A percentile compares a stretch with the other conserved stretches of the same genome.
These are phyloP conservation scores for Paragorgia papillata DNA, from an alignment of 92 coral and sea anemone species.

Conservation along the genomic window DNA sequence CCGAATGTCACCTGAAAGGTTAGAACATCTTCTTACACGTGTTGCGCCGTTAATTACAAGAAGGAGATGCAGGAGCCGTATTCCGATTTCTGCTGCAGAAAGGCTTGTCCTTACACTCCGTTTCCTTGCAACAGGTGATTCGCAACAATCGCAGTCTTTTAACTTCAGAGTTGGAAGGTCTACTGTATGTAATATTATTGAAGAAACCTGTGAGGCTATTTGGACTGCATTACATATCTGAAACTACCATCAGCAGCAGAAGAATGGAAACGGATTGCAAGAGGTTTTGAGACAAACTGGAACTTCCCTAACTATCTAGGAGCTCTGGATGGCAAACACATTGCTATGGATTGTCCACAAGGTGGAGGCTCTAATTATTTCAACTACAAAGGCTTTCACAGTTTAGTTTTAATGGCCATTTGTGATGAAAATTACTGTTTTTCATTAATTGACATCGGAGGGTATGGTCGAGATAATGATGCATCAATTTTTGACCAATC, in stretches of 20 bases:
- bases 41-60: constrained; percentile 23
- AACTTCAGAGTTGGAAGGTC: constrained; percentile 40
- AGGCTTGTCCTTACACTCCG: constrained; percentile 46
- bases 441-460: constrained; percentile 32
- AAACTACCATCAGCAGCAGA: constrained; percentile 25
- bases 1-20: constrained; percentile 41
- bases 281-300: constrained; percentile 23
- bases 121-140: constrained; percentile 54
- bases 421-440: constrained; percentile 44
- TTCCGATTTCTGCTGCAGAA: constrained; percentile 39
- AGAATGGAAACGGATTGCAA: constrained; percentile 20
- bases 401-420: constrained; percentile 45
- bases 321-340: constrained; percentile 44
- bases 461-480: constrained; percentile 49
- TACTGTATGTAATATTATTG: no score
- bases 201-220: no score
- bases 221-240: no score
- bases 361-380: constrained; percentile 37
- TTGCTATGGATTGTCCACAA: constrained; percentile 41
- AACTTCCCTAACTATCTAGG: constrained; percentile 40
- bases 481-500: constrained; percentile 38
- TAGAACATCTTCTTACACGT: constrained; percentile 37
- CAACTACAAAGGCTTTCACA: constrained; percentile 49
- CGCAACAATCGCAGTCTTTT: constrained; percentile 49
- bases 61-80: constrained; percentile 33